Base-by-base conservation (phyloP, 1,140 invertebrate species). In the Drosophila busckii region DNA sequence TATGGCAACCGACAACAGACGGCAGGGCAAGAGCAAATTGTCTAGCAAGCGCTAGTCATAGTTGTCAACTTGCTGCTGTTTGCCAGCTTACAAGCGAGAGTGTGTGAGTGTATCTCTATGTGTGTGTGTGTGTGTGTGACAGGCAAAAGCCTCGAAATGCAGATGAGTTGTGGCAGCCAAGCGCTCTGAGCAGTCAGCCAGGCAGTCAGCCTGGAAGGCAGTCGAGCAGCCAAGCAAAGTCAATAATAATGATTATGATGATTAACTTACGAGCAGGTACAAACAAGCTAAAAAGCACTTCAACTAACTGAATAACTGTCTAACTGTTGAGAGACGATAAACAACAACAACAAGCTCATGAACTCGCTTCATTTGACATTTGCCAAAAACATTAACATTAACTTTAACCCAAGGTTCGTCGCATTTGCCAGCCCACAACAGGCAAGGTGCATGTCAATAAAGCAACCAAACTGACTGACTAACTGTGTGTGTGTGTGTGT, bases 231-330 rank as follows among this genome's bases (percentile, higher is more conserved):
- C 49, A 41, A 52, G 34, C 48, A 50, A 48, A 64, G 64, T 78
- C 73, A 66, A 78, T 78, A 71, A 35, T 80, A 80, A 71, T 78
- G 53, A 78, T 78, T 67, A 67, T 78, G 80, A 80, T 78, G 80
- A 80, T 78, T 78, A 80, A 71, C 54, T 68, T 78, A 80, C 22
- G 48, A 10, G 28, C n/a, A n/a, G n/a, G n/a, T n/a, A n/a, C n/a
- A n/a, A n/a, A n/a, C n/a, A n/a, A n/a, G 28, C 5, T 28, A 32
- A 31, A 46, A 42, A 49, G 56, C 66, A 63, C 71, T 76, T 67
- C 48, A 68, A 66, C 53, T 49, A 52, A 58, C 46, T 12, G 61
- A 58, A 54, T 46, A 52, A 62, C 65, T 67, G 56, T 25, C 52
- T n/a, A 70, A 67, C 70, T 58, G 61, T 28, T 50, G 37, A 40